Percentiles rank a stretch among this genome's conserved stretches.
Evolutionary conservation across 2,888 invertebrate genomes (phyloP).

Genomic region (Phalangium opilio): DNA sequence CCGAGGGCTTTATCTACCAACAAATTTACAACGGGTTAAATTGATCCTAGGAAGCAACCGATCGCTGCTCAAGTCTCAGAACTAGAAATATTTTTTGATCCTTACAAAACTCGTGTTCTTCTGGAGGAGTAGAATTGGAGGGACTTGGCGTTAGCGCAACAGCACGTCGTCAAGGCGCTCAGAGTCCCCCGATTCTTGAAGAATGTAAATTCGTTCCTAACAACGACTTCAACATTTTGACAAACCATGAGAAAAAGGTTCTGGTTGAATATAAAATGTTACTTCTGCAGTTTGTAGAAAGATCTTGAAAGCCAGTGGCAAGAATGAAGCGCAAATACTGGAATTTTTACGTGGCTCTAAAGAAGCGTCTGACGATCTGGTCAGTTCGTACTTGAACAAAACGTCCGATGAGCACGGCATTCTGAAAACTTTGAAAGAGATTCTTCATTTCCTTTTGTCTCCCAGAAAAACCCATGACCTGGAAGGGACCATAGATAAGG

Average conservation of each 20-base stretch:
- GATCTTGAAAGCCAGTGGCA: conserved; percentile 15
- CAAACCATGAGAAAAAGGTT: conserved; percentile 10
- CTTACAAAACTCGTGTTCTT: conserved; percentile 54
- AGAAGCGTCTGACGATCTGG: conserved; percentile 14
- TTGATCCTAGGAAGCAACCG: conserved; percentile 56
- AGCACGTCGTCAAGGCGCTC: conserved; percentile 56
- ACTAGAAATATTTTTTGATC: conserved; percentile 51
- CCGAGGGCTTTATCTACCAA: conserved; percentile 28
- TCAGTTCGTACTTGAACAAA: conserved; percentile 16
- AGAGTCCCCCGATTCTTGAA: conserved; percentile 66
- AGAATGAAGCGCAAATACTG: conserved; percentile 13
- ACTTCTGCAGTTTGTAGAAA: conserved; percentile 20
- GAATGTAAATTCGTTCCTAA: conserved; percentile 67
- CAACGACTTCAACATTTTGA: conserved; percentile 22
- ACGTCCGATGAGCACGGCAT: conserved; percentile 14
- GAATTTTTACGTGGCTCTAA: conserved; percentile 17
- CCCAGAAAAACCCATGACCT: conserved; percentile 12
- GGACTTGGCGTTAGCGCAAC: conserved; percentile 81
- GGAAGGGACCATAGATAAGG: conserved; percentile 10
- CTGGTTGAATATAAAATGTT: conserved; percentile 24
- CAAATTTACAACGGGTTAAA: conserved; percentile 46
- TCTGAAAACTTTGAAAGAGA: conserved; percentile 9
- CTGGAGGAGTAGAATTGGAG: conserved; percentile 73
- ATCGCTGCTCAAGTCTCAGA: conserved; percentile 24
- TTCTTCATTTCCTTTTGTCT: conserved; percentile 3